phyloP scores from a whole-genome alignment of 2,113 vertebrate species.

The Antennarius striatus region DNA sequence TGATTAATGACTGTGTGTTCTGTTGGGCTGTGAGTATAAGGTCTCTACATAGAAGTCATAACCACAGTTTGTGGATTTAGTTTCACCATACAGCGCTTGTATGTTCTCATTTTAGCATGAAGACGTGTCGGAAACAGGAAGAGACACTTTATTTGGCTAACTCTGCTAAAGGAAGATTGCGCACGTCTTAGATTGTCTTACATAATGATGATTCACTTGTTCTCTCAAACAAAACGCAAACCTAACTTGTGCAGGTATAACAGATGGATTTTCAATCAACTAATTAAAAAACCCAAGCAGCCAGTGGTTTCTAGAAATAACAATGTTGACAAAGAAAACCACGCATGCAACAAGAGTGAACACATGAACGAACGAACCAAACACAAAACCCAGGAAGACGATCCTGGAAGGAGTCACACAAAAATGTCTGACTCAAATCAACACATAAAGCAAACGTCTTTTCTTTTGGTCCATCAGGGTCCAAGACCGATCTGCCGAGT shows the following conservation, averaged over 20 bases:
- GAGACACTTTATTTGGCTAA: neutral
- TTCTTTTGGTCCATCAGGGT: conserved; percentile 18
- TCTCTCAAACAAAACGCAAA: too few relatives aligned
- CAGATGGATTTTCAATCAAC: too few relatives aligned
- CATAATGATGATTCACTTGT: too few relatives aligned
- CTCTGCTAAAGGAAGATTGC: too few relatives aligned
- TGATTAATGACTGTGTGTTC: conserved; percentile 52
- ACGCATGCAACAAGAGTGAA: too few relatives aligned
- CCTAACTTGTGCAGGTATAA: too few relatives aligned
- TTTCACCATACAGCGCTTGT: neutral
- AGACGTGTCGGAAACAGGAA: neutral
- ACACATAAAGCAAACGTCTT: neutral
- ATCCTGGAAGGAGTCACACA: too few relatives aligned
- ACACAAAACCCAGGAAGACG: neutral
- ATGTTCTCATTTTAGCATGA: neutral
- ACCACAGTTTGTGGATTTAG: conserved; percentile 17
- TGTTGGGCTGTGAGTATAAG: conserved; percentile 21
- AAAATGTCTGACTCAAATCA: neutral
- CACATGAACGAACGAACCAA: neutral
- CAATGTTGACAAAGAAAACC: too few relatives aligned
- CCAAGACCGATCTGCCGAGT: conserved; percentile 8
- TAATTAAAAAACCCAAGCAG: too few relatives aligned
- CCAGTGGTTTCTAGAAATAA: too few relatives aligned
- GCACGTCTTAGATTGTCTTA: too few relatives aligned
- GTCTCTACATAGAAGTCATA: neutral